Conservation (phyloP, 2,113 vertebrate genomes). For the Tetrao urogallus region DNA sequence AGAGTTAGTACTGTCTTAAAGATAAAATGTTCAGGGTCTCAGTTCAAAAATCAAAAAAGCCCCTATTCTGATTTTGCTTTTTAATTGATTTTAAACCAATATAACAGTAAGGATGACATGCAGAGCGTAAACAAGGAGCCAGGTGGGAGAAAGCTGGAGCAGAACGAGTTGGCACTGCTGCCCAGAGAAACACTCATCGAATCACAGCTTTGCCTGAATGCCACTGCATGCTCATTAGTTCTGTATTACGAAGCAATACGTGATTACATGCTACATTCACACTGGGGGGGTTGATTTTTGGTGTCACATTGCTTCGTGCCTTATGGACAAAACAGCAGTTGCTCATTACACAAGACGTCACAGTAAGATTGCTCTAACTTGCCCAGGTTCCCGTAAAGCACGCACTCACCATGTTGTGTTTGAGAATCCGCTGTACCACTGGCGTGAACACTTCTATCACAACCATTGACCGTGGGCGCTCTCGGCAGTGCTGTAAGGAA, state of each 20-base stretch:
- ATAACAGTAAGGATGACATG: background rate
- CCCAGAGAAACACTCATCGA: background rate
- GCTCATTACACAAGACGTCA: background rate
- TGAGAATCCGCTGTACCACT: slow-evolving; percentile 98
- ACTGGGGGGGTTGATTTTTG: background rate
- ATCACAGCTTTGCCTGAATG: background rate
- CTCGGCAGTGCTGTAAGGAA: slow-evolving; percentile 91
- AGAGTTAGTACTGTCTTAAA: background rate
- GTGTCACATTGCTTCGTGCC: background rate
- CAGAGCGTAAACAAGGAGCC: background rate
- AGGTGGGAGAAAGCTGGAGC: background rate
- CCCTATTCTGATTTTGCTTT: background rate
- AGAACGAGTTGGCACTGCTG: background rate
- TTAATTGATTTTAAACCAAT: slow-evolving; percentile 14
- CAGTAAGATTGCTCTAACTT: background rate
- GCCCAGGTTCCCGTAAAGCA: rapidly evolving
- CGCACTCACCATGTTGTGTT: slow-evolving; percentile 96
- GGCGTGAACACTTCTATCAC: slow-evolving; percentile 99
- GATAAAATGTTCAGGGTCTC: background rate
- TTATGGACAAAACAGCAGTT: background rate
- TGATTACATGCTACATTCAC: rapidly evolving
- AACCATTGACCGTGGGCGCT: slow-evolving; percentile 97
- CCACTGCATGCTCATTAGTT: background rate
- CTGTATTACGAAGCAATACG: background rate
- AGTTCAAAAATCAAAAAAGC: background rate